Base-by-base conservation (phyloP, 1,140 invertebrate species). In the Stegodyphus mimosarum region DNA sequence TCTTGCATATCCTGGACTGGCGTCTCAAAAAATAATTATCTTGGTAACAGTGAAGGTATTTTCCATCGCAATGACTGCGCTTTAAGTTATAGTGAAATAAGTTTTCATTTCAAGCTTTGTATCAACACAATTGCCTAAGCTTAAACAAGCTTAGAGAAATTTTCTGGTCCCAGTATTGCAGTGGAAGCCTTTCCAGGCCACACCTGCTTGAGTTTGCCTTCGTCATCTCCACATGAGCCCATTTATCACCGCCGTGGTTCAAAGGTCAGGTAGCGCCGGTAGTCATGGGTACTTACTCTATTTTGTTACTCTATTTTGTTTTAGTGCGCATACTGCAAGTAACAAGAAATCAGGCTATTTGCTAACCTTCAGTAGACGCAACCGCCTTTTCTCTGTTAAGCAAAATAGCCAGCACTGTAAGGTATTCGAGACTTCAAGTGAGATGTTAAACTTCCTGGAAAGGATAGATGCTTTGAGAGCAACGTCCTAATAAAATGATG, bases 231-330 rank as follows among this genome's bases (percentile, higher is more conserved):
- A 60, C 15, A 60, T 73, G 71, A 48, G 49, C 52, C 71, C 51
- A 73, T 73, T 73, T 73, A 73, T 50, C 71, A 55, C 50, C 49
- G 48, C 49, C 50, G 17, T 51, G 71, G 71, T 73, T 73, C 49
- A 17, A 13, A 73, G 71, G 71, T 73, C 33, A 33, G 33, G 3
- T 33, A 33, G 33, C 52, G 55, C 74, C 74, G 49, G 74, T 76
- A 76, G 74, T 64, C 73, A 10, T 11, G 18, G 48, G 7, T 60
- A 48, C 53, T 75, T 55, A 52, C 64, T 67, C 60, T 77, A 77
- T 63, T 74, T 74, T 77, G 75, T 77, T 77, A 52, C 64, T 67
- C 60, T 77, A 77, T 63, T 74, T 74, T 77, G 75, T 77, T 77
- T 77, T 63, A 77, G 51, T 77, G 64, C 51, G 60, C 75, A 51